Base-by-base conservation (phyloP, 2,888 invertebrate species). In the Tuta absoluta region DNA sequence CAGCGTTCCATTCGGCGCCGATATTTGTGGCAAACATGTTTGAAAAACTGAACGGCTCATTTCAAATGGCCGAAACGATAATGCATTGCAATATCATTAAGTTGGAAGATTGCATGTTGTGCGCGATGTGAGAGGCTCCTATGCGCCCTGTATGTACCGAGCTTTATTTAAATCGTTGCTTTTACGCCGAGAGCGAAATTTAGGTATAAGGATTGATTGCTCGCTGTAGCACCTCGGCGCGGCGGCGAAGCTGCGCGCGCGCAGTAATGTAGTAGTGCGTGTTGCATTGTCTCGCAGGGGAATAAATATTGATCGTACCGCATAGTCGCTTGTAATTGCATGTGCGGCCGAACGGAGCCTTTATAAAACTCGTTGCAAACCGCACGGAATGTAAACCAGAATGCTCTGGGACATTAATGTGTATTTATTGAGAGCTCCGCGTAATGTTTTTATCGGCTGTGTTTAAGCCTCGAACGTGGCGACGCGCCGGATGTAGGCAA, bases 381-480 rank as follows among this genome's bases (percentile, higher is more conserved):
- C 89, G 87, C 90, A 84, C 84, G 89, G 91, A 90, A 91, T 89
- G 89, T 87, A 88, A 86, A 86, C 89, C 89, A 89, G 90, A 89
- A 90, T 89, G 85, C 87, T 82, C 75, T 81, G 77, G 83, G 90
- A 90, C 90, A 85, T 86, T 90, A 89, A 90, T 91, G 90, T 91
- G 87, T 91, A 91, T 91, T 91, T 91, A 91, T 91, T 89, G 90
- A 83, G 85, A 84, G 86, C 86, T 85, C 80, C 82, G 84, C 82
- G 87, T 91, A 91, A 90, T 91, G 90, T 91, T 91, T 91, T 91
- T 91, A 91, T 91, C 89, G 84, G 82, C 74, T 79, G 80, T 77
- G 81, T 83, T 85, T 81, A 81, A 81, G 71, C 72, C 73, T 68
- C 74, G 80, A 80, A 78, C 78, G 81, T 76, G 80, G 81, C 84